Evolutionary conservation across 2,797 vertebrate genomes (phyloP), one percentile per base, ranked within the genome.

Genomic region (Malacoraja senta): DNA sequence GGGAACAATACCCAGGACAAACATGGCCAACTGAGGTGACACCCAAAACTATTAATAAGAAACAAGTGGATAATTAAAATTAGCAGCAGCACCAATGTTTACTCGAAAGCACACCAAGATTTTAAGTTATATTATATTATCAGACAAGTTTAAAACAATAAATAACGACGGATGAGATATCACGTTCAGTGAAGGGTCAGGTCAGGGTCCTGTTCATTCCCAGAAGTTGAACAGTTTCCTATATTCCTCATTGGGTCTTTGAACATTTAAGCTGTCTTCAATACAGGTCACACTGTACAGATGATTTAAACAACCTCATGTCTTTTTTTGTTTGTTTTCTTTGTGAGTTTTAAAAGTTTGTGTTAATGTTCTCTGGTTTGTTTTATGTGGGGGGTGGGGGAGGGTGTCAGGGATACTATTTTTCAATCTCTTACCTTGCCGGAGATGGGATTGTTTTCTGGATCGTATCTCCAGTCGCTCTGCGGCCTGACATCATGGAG

Each of bases 1-100:
- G 88, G 99, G 99, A 78, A 99, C 98, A 79, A 99, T 96, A 26
- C 98, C 96, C 94, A 99, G 94, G 93, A 99, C 98, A 95, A 99
- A 99, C 1, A 96, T 94, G 1, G 99, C 98, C 92, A 99, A 96
- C 95, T 95, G 97, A 32, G 99, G 98, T 65, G 98, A 99, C 72
- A 99, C 96, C 92, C 98, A 99, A 95, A 99, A 98, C 98, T 99
- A 94, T 94, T 79, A 94, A 95, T 93, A 94, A 94, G 94, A 71
- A 94, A 94, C 94, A 93, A 79, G 94, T 32, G 17, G 8, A 10
- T 68, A 68, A 68, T 68, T n/a, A 88, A 15, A 53, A 19, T 88
- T 21, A 86, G n/a, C 58, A 88, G 65, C n/a, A 35, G 61, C 63
- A 88, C 61, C 32, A 74, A 35, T 9, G 29, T 7, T 65, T n/a